A percentile compares a stretch with the other conserved stretches of the same genome.
These are phyloP conservation scores for Acrocephalus scirpaceus DNA, from an alignment of 2,797 vertebrate species.

Conservation along the genomic window DNA sequence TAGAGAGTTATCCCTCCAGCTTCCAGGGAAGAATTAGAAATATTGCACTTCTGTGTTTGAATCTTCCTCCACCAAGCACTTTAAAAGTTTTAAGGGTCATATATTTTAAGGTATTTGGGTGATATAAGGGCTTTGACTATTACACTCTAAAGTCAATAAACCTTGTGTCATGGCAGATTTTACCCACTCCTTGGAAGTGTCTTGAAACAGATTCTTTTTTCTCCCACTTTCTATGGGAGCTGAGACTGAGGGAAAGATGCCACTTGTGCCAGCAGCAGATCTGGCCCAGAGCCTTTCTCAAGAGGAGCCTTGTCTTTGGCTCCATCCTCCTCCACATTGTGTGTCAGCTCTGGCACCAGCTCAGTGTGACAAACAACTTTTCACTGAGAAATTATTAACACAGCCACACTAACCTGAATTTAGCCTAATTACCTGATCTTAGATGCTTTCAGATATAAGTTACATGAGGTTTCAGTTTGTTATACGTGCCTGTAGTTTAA, in stretches of 20 bases:
- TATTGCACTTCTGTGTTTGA: not conserved
- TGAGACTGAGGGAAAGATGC: constrained; percentile 18
- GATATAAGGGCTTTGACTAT: constrained; percentile 13
- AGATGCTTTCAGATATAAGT: not conserved
- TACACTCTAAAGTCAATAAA: constrained; percentile 4
- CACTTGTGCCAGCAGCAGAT: constrained; percentile 42
- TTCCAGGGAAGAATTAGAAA: constrained; percentile 40
- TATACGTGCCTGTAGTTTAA: not conserved
- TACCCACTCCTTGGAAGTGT: not conserved
- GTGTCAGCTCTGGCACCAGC: not conserved
- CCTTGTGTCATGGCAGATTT: constrained; percentile 24
- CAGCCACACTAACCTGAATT: not conserved
- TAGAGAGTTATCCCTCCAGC: constrained; percentile 72
- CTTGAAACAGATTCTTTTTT: not conserved
- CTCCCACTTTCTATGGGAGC: not conserved
- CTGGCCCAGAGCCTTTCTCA: not conserved
- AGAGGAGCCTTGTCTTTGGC: not conserved
- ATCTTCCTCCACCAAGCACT: not conserved
- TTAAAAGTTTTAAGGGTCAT: constrained; percentile 30
- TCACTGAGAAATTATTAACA: not conserved
- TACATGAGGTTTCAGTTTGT: not conserved
- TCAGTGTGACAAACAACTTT: not conserved
- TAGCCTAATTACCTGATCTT: not conserved
- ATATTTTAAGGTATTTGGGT: constrained; percentile 34
- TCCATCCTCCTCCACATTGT: not conserved